These are phyloP conservation scores for Zoanthus sociatus DNA, from an alignment of 92 coral and sea anemone genomes.

Conservation along the genomic window DNA sequence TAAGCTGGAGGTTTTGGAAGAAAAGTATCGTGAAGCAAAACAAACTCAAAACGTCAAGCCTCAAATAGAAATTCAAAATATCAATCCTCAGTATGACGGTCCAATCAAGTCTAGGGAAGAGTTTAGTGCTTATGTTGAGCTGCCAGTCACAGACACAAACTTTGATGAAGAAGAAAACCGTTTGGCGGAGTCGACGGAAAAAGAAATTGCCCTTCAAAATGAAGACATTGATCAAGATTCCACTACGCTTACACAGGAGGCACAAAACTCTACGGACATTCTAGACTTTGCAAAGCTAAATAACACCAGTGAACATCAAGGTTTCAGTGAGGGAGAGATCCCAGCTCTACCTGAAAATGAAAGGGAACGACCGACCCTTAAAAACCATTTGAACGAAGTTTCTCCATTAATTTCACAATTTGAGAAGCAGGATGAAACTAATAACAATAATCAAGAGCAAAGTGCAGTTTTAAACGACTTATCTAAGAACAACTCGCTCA, in stretches of 20 bases:
- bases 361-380: not conserved
- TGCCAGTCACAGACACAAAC: slow-evolving; percentile 21
- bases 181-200: slow-evolving; percentile 23
- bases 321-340: slow-evolving; percentile 24
- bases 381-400: not conserved
- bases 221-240: slow-evolving; percentile 25
- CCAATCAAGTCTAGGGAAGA: slow-evolving; percentile 30
- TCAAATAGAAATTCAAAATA: not conserved
- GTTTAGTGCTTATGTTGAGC: slow-evolving; percentile 37
- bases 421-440: not conserved
- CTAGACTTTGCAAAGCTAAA: not conserved
- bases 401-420: not conserved
- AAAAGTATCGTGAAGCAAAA: slow-evolving; percentile 18
- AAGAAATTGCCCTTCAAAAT: slow-evolving; percentile 31
- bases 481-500: not conserved
- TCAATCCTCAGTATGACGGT: not conserved
- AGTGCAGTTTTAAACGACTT: not conserved
- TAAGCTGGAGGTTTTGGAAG: slow-evolving; percentile 20
- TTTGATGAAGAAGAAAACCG: slow-evolving; percentile 36
- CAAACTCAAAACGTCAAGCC: not conserved
- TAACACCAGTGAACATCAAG: slow-evolving; percentile 8
- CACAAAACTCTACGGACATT: not conserved
- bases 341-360: not conserved
- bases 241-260: not conserved
- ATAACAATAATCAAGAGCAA: slow-evolving; percentile 1